Percentiles rank a stretch among this genome's conserved stretches.
These are phyloP conservation scores for Perizoma flavofasciatum DNA, from an alignment of 2,888 invertebrate species.

Conservation along the genomic window DNA sequence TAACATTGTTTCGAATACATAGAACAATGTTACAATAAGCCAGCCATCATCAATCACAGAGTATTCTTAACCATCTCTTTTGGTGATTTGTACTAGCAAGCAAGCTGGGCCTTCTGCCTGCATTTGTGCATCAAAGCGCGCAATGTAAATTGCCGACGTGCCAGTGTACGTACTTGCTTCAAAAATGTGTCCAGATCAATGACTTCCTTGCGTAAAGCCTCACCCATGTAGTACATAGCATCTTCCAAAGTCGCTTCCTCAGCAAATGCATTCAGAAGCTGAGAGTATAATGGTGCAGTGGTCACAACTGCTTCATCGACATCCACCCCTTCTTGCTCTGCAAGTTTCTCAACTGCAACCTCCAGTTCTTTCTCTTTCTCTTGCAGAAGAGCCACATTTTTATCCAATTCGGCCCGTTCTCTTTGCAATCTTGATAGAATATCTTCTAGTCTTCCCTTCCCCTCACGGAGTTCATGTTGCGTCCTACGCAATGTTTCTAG, in stretches of 20 bases:
- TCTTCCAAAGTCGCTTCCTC: constrained; percentile 99
- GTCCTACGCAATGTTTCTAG: constrained; percentile 94
- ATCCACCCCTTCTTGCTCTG: constrained; percentile 92
- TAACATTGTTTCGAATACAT: constrained; percentile 25
- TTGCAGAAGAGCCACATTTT: constrained; percentile 91
- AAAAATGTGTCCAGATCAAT: constrained; percentile 98
- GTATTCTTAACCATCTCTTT: constrained; percentile 19
- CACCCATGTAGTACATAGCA: constrained; percentile 98
- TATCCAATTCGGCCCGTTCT: constrained; percentile 92
- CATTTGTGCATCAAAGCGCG: constrained; percentile 98
- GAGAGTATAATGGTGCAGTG: constrained; percentile 97
- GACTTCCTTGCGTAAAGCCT: constrained; percentile 95
- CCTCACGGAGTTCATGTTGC: constrained; percentile 93
- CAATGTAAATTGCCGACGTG: constrained; percentile 97
- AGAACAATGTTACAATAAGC: constrained; percentile 25
- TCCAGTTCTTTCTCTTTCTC: constrained; percentile 95
- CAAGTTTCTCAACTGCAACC: constrained; percentile 89
- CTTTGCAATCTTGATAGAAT: constrained; percentile 90
- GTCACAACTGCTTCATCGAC: constrained; percentile 99
- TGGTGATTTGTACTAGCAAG: constrained; percentile 79
- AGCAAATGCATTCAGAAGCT: constrained; percentile 97
- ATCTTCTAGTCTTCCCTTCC: constrained; percentile 91
- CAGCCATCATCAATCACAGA: constrained; percentile 32
- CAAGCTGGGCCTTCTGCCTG: constrained; percentile 95
- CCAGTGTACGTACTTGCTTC: constrained; percentile 97